Conservation (phyloP, 1,140 invertebrate species). For the Ctenoplectra terminalis region DNA sequence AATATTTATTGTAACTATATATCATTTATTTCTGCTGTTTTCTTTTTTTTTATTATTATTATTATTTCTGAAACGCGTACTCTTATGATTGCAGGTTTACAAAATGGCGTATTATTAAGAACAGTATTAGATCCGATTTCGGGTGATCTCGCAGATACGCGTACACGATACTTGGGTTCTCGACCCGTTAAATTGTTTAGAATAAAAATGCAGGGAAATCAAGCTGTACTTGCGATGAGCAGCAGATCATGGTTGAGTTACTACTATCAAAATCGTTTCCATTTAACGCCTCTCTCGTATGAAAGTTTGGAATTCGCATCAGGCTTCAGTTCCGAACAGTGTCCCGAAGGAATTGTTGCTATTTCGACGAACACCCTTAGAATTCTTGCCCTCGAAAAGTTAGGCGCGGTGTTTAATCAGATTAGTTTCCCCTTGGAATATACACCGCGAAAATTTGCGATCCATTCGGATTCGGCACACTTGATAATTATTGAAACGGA, state of each 20-base stretch:
- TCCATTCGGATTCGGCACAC: slow-evolving; percentile 96
- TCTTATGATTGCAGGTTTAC: slow-evolving; percentile 84
- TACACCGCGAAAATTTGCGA: slow-evolving; percentile 97
- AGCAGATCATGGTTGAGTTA: slow-evolving; percentile 99
- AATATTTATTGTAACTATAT: background rate
- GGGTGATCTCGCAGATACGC: slow-evolving; percentile 97
- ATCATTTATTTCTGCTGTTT: background rate
- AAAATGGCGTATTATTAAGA: slow-evolving; percentile 97
- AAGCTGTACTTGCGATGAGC: slow-evolving; percentile 98
- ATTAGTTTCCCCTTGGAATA: slow-evolving; percentile 95
- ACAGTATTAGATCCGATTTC: slow-evolving; percentile 98
- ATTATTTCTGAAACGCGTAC: background rate
- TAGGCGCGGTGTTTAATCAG: slow-evolving; percentile 99
- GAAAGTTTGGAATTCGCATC: slow-evolving; percentile 99
- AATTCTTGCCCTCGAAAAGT: slow-evolving; percentile 98
- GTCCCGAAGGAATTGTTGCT: slow-evolving; percentile 99
- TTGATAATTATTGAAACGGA: slow-evolving; percentile 98
- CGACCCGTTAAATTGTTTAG: slow-evolving; percentile 98
- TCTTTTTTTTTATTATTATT: background rate
- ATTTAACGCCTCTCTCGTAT: slow-evolving; percentile 97
- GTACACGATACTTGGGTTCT: slow-evolving; percentile 97
- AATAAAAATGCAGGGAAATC: slow-evolving; percentile 96
- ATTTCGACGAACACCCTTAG: slow-evolving; percentile 98
- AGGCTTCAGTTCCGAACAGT: slow-evolving; percentile 99
- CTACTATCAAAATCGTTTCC: slow-evolving; percentile 98